Base-by-base conservation (phyloP, 2,113 vertebrate species). In the Uria aalge region DNA sequence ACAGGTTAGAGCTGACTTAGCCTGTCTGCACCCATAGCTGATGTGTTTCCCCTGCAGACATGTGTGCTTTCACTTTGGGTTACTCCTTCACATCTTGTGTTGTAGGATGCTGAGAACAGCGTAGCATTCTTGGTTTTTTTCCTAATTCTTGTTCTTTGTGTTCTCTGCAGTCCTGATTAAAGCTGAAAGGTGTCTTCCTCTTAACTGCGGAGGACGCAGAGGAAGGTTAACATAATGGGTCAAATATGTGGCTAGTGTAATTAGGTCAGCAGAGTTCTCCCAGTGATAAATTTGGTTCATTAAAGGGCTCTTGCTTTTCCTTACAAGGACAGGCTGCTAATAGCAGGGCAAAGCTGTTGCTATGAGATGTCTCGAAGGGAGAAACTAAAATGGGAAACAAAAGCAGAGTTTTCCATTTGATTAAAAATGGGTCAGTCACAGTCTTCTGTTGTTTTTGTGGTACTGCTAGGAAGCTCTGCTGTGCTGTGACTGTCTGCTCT, bases 371-470 rank as follows among this genome's bases (percentile, higher is more conserved):
- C 69, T 96, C 6, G 0, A 94, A 82, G 80, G 57, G 57, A 88
- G 55, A 81, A 95, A 92, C 73, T 96, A 85, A 97, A 95, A 90
- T 7, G n/a, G 89, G 95, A 88, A 92, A 79, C 80, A 92, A 87
- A 94, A 85, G 32, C 69, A 69, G 66, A 74, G 17, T 76, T 94
- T 94, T 95, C 62, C 41, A 19, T 92, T 85, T 55, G 29, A 8
- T 50, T 78, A 59, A 69, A 97, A 97, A 82, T 95, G 69, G 94
- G 95, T 92, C 92, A 95, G 48, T 73, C 53, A 5, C 48, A 73
- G 77, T 62, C n/a, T 76, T 91, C 38, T 3, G 3, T 76, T 91
- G 73, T 68, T 94, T 90, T 73, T 14, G 4, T 60, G 71, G 21
- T 56, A 20, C 45, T 92, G 73, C 53, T 83, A 50, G 83, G 78